Evolutionary conservation across 2,113 vertebrate species (phyloP), one percentile per base, ranked within the genome.

Genomic region (Nicator chloris): DNA sequence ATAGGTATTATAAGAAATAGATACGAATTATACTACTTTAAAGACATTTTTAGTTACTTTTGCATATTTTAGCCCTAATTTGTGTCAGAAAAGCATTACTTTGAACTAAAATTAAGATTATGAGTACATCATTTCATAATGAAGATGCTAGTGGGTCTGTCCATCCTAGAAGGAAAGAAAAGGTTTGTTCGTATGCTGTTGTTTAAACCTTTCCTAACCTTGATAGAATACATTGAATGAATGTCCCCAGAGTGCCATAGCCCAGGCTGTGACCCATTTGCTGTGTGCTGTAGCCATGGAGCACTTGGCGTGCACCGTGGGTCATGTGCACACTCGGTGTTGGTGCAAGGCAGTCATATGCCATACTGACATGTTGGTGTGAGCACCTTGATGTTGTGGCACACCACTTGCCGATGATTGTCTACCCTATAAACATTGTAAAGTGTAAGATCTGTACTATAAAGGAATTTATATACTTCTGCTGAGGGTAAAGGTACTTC

Each of bases 221-320:
- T 83, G 73, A 65, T 70, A 70, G 44, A 76, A 63, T 71, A 45
- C 71, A 70, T 59, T 68, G 80, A 90, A 50, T 77, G 42, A 54
- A n/a, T 35, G 8, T 94, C 86, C 51, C 51, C 18, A 3, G 61
- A 31, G 45, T 11, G 8, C 44, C 6, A 20, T 20, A 9, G 13
- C 23, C 50, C 4, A 1, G 33, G 18, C 11, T 3, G 4, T 31
- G 71, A 30, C n/a, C 24, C 2, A 2, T 30, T 59, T 60, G 44
- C 39, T 10, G 9, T 37, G 49, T 24, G 31, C 75, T 51, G 26
- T 10, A 13, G 33, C 27, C 23, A 0, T 23, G 37, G 50, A 28
- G 54, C 7, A 2, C 53, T n/a, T 14, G 3, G 16, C 24, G 0
- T 15, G 5, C 19, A 1, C n/a, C 3, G 15, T 0, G 1, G 45